A percentile compares a stretch with the other conserved stretches of the same genome.
phyloP scores from a whole-genome alignment of 2,113 vertebrate genomes.

The Rhinoptilus africanus region DNA sequence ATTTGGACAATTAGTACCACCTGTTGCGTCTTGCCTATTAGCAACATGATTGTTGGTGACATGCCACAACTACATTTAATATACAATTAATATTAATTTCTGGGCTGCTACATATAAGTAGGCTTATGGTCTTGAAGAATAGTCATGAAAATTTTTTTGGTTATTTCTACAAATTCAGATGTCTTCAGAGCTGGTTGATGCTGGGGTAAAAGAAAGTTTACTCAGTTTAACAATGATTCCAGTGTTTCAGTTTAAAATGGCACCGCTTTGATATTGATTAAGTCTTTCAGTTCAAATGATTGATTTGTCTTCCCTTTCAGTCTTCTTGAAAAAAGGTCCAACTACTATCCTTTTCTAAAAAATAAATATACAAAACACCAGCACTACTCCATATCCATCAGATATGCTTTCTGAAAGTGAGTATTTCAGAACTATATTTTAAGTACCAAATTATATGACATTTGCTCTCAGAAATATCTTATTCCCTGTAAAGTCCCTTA shows the following conservation, averaged over 20 bases:
- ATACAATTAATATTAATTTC: background rate
- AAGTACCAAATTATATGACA: background rate
- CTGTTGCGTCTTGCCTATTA: background rate
- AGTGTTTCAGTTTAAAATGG: background rate
- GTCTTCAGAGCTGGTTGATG: background rate
- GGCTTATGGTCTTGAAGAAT: background rate
- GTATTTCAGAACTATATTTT: background rate
- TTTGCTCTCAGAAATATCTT: background rate
- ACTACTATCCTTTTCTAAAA: background rate
- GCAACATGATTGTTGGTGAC: background rate
- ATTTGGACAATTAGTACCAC: background rate
- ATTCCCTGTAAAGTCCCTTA: background rate
- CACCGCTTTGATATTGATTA: background rate
- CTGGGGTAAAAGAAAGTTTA: background rate
- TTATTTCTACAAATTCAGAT: background rate
- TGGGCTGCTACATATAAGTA: background rate
- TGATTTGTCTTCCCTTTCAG: background rate
- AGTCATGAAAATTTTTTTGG: background rate
- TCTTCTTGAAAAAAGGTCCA: background rate
- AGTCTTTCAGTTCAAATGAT: background rate
- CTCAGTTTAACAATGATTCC: background rate
- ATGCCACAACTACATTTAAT: background rate
- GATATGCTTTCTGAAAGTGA: background rate
- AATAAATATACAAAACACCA: background rate
- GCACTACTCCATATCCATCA: accelerated